A percentile compares a stretch with the other conserved stretches of the same genome.
These are phyloP conservation scores for Xenopus laevis DNA, from an alignment of 2,113 vertebrate genomes.

Conservation along the genomic window DNA sequence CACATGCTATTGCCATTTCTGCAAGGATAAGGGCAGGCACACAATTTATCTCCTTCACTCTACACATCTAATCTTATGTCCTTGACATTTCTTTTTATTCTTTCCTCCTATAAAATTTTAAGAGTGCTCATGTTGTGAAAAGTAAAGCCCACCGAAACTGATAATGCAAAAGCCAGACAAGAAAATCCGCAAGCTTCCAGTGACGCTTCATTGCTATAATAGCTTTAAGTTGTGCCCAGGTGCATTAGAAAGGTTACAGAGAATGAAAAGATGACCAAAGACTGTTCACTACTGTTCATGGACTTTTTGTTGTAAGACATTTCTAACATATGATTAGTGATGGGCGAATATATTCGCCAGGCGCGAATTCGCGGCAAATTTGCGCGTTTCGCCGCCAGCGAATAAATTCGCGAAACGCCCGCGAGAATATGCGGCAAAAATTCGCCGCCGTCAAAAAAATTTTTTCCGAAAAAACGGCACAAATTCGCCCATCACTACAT, in stretches of 20 bases:
- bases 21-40: not conserved
- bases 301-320: not conserved
- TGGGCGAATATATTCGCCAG: too few relatives aligned
- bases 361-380: too few relatives aligned
- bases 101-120: slow-evolving; percentile 23
- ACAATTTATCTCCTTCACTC: not conserved
- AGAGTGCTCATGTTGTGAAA: slow-evolving; percentile 17
- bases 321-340: too few relatives aligned
- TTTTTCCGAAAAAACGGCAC: too few relatives aligned
- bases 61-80: slow-evolving; percentile 4
- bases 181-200: not conserved
- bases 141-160: not conserved
- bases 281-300: too few relatives aligned
- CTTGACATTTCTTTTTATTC: slow-evolving; percentile 39
- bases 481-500: too few relatives aligned
- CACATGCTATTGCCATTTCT: not conserved
- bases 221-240: not conserved
- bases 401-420: too few relatives aligned
- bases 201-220: not conserved
- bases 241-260: not conserved
- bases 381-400: too few relatives aligned
- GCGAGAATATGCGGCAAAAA: too few relatives aligned
- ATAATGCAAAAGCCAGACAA: not conserved
- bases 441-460: too few relatives aligned
- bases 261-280: too few relatives aligned